Evolutionary conservation across 92 coral and sea anemone genomes (phyloP), one percentile per base, ranked within the genome.

Genomic region (Epizoanthus ramosus): DNA sequence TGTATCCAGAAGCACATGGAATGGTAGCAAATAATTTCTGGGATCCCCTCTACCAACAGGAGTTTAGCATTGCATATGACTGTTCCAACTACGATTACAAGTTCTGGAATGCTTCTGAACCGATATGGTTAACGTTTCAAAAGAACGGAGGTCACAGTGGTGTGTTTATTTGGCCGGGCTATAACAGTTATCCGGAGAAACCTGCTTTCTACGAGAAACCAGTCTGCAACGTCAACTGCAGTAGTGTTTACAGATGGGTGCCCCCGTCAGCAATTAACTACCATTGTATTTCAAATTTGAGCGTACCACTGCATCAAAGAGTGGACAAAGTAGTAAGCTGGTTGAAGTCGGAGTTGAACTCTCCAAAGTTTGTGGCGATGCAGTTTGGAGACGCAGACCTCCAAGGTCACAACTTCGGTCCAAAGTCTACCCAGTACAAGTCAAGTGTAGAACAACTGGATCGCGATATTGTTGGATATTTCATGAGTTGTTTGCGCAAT

Each of bases 1-100:
- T 96, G 28, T 96, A 94, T 71, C 88, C 99, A 0, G 99, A 96
- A 61, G 87, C 91, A 50, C 99, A 96, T 57, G 99, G 98, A 7
- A 72, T 96, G 18, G 87, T 96, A 9, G 89, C 92, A 10, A 96
- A 96, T 53, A 80, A 58, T 15, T 94, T 96, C 83, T 94, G 91
- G 88, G 99, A 96, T 75, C 99, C 99, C 0, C 83, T 92, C 21
- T 94, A 86, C 75, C 60, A 94, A 54, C 94, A 92, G 58, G 85
- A 73, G 68, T 96, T 96, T 70, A 87, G 89, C 25, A 73, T 96
- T 16, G 95, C 80, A 66, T 91, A 93, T 61, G 98, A 93, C 63
- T 93, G 98, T 37, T 73, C 90, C 28, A 93, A 94, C 83, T 94
- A 92, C 43, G 98, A 96, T 74, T 90, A 95, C 6, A 96, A 96